Evolutionary conservation across 37 sponge, comb jelly and placozoan genomes (phyloP).

Genomic region (Crambe crambe): DNA sequence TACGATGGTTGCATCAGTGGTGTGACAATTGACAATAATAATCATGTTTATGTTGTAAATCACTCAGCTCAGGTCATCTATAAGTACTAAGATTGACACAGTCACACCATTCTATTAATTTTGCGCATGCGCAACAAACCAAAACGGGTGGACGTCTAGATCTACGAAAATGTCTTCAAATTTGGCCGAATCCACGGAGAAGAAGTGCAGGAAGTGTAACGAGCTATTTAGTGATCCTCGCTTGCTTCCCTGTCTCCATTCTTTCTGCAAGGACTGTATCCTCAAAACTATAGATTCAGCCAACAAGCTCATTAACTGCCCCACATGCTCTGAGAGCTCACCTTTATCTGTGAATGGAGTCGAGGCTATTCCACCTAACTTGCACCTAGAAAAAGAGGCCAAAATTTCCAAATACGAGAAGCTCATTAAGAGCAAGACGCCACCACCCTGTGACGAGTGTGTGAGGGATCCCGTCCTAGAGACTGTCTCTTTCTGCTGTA

Average conservation of each 20-base stretch:
- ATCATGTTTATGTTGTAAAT: conserved; percentile 15
- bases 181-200: no score
- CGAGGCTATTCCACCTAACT: conserved; percentile 7
- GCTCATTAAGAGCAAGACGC: background rate
- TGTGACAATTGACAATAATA: conserved; percentile 1
- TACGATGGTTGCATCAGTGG: conserved; percentile 10
- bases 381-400: background rate
- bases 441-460: conserved; percentile 17
- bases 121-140: no score
- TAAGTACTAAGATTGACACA: conserved; percentile 8
- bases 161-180: no score
- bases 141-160: no score
- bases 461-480: background rate
- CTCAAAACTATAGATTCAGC: background rate
- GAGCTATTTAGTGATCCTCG: background rate
- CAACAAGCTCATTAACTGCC: background rate
- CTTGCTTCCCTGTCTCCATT: conserved; percentile 34
- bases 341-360: conserved; percentile 3
- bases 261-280: conserved; percentile 18
- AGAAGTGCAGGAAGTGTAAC: no score
- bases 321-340: background rate
- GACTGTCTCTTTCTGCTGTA: conserved; percentile 10
- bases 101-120: background rate
- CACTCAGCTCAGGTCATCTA: background rate
- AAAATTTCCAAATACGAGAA: background rate